Percentiles rank a stretch among this genome's conserved stretches.
These are phyloP conservation scores for Anthopleura sola DNA, from an alignment of 64 coral and sea anemone genomes.

Conservation along the genomic window DNA sequence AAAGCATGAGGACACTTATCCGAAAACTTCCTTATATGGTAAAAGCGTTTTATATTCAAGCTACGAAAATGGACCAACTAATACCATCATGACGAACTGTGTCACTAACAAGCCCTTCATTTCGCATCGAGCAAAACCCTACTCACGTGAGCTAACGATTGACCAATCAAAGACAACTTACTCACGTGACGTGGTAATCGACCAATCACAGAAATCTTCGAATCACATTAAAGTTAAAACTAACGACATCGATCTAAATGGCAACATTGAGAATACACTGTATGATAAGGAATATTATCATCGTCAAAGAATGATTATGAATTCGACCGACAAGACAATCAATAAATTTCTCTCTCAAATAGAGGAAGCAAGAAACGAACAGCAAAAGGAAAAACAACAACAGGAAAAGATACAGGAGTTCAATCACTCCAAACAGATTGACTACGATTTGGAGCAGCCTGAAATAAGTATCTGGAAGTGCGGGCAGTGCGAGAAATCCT, in stretches of 20 bases:
- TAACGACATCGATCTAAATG: not conserved
- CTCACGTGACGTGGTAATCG: not conserved
- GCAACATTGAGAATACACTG: not conserved
- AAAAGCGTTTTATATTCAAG: not conserved
- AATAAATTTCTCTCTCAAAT: conserved; percentile 8
- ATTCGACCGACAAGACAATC: not conserved
- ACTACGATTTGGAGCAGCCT: not conserved
- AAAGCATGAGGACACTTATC: not conserved
- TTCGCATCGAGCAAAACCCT: conserved; percentile 2
- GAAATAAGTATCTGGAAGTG: conserved; percentile 33
- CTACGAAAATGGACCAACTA: not conserved
- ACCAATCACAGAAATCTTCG: not conserved
- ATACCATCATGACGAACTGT: not conserved
- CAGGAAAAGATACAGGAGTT: not conserved
- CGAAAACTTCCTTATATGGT: conserved; percentile 1
- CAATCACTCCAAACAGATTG: not conserved
- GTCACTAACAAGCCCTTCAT: not conserved
- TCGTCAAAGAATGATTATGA: not conserved
- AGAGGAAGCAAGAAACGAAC: not conserved
- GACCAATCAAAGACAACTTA: not conserved
- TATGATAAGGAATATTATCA: not conserved
- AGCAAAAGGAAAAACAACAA: not conserved
- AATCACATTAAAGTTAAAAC: not conserved
- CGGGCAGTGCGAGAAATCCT: conserved; percentile 58
- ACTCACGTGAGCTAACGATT: not conserved